These are phyloP conservation scores for Oligia fasciuncula DNA, from an alignment of 2,888 invertebrate species.

Conservation along the genomic window DNA sequence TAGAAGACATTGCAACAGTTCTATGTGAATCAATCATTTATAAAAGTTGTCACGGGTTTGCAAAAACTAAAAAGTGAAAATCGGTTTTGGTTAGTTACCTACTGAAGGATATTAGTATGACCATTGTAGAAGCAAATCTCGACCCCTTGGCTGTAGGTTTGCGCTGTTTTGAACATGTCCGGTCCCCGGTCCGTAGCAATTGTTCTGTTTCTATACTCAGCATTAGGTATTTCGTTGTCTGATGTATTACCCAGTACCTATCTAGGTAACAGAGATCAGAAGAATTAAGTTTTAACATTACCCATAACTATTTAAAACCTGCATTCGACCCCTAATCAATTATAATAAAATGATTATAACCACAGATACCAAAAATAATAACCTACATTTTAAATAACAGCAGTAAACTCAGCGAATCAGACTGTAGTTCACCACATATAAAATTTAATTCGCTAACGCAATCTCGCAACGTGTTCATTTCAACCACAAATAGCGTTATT, in stretches of 20 bases:
- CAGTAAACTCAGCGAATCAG: constrained; percentile 7
- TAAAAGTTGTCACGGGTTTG: neutral
- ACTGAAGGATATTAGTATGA: neutral
- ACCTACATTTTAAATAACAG: constrained; percentile 18
- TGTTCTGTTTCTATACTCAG: too few species aligned
- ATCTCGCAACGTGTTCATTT: constrained; percentile 55
- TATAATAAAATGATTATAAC: neutral
- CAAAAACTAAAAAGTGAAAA: neutral
- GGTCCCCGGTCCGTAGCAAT: too few species aligned
- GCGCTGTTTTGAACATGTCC: neutral
- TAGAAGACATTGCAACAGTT: neutral
- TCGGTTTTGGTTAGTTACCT: neutral
- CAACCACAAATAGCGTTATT: constrained; percentile 55
- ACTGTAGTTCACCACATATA: constrained; percentile 46
- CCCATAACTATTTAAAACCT: neutral
- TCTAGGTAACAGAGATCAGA: neutral
- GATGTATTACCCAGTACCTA: neutral
- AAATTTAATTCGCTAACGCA: constrained; percentile 61
- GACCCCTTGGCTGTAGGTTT: neutral
- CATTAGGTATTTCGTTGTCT: neutral
- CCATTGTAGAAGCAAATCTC: neutral
- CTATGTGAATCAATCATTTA: neutral
- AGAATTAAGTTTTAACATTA: neutral
- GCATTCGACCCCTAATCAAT: neutral
- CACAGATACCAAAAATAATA: neutral